Conservation (phyloP, 2,113 vertebrate species). For the Muntiacus muntjak region DNA sequence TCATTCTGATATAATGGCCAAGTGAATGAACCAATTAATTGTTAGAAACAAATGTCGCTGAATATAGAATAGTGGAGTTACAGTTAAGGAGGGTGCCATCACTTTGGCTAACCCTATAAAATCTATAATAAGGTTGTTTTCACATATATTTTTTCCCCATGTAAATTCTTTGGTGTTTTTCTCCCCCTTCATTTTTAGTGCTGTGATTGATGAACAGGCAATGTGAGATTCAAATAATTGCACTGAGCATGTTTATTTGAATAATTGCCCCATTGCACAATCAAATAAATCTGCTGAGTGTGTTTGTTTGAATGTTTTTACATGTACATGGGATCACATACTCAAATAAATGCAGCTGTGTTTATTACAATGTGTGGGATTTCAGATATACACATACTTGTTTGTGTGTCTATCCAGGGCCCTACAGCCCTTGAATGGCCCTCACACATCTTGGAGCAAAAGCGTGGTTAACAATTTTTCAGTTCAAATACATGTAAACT, state of each 20-base stretch:
- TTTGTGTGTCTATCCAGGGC: conserved; percentile 73
- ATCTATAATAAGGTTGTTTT: conserved; percentile 73
- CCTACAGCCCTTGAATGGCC: conserved; percentile 38
- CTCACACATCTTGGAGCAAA: conserved; percentile 68
- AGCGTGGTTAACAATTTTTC: conserved; percentile 59
- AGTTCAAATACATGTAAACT: conserved; percentile 69
- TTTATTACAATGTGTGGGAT: conserved; percentile 79
- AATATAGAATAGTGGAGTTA: conserved; percentile 62
- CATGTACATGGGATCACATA: conserved; percentile 81
- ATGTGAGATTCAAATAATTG: conserved; percentile 77
- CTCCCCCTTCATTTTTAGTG: conserved; percentile 10
- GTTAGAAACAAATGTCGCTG: conserved; percentile 54
- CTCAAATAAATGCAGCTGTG: conserved; percentile 86
- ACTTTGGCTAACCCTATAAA: conserved; percentile 64
- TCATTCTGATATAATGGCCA: conserved; percentile 49
- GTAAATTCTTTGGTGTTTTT: conserved; percentile 74
- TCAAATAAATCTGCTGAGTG: conserved; percentile 80
- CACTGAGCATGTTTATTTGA: conserved; percentile 78
- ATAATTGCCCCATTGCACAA: conserved; percentile 78
- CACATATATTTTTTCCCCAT: conserved; percentile 65
- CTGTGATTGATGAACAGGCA: conserved; percentile 67
- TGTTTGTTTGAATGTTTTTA: conserved; percentile 84
- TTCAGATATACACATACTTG: conserved; percentile 70
- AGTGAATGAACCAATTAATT: conserved; percentile 56
- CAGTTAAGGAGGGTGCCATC: conserved; percentile 61